A percentile compares a stretch with the other conserved stretches of the same genome.
phyloP scores from a whole-genome alignment of 2,113 vertebrate genomes.

The Bufo bufo region DNA sequence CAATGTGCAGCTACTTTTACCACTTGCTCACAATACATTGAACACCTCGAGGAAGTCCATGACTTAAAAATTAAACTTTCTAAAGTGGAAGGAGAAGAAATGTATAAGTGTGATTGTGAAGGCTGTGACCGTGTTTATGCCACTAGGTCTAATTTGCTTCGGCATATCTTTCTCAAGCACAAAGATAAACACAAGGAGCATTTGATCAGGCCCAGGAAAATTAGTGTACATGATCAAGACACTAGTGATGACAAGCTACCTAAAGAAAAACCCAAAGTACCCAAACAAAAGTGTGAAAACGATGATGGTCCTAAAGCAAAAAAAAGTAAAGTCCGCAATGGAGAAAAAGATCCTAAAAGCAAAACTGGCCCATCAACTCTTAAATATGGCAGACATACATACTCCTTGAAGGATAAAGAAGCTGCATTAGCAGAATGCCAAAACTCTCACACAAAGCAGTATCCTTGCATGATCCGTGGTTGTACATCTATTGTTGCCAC shows the following conservation, averaged over 20 bases:
- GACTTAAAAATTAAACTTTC: slow-evolving; percentile 75
- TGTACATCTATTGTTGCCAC: slow-evolving; percentile 90
- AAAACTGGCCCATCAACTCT: slow-evolving; percentile 70
- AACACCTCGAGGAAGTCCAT: slow-evolving; percentile 85
- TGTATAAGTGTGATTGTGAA: slow-evolving; percentile 90
- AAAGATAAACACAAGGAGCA: slow-evolving; percentile 86
- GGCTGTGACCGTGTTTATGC: slow-evolving; percentile 93
- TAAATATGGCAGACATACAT: slow-evolving; percentile 77
- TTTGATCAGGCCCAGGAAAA: slow-evolving; percentile 81
- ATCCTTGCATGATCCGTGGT: slow-evolving; percentile 95
- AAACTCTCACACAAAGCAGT: slow-evolving; percentile 84
- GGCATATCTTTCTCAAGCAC: slow-evolving; percentile 94
- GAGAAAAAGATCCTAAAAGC: slow-evolving; percentile 67
- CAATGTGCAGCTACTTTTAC: slow-evolving; percentile 84
- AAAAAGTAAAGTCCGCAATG: slow-evolving; percentile 69
- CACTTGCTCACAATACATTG: slow-evolving; percentile 80
- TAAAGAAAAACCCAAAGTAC: slow-evolving; percentile 73
- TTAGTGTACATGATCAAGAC: slow-evolving; percentile 77
- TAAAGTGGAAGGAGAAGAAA: slow-evolving; percentile 75
- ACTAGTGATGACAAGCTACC: slow-evolving; percentile 76
- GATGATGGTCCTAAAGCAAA: slow-evolving; percentile 81
- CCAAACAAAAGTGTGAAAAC: slow-evolving; percentile 78
- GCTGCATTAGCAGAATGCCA: slow-evolving; percentile 89
- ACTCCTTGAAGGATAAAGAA: slow-evolving; percentile 82
- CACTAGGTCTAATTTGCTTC: slow-evolving; percentile 90